Percentiles rank a stretch among this genome's conserved stretches.
Conservation (phyloP, 2,113 vertebrate species). For the Ahaetulla prasina region DNA sequence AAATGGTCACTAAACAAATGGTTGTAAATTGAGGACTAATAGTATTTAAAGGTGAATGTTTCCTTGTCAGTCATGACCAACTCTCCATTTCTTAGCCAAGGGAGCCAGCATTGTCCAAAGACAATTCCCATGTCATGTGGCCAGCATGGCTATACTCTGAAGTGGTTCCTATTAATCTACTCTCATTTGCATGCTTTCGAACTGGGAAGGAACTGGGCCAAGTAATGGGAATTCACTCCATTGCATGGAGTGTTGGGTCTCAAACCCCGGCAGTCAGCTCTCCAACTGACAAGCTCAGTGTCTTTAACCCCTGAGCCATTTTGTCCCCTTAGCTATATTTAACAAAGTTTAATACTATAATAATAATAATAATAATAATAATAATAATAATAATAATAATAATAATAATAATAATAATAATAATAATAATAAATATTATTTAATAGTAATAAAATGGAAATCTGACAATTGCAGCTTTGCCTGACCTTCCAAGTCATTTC, state of each 20-base stretch:
- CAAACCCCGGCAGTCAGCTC: background rate
- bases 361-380: too few species aligned
- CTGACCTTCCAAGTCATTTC: background rate
- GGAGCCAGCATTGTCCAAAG: background rate
- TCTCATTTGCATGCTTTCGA: background rate
- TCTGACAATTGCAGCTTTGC: background rate
- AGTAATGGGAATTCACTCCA: background rate
- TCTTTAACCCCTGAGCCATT: background rate
- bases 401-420: too few species aligned
- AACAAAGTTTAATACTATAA: too few species aligned
- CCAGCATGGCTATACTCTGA: background rate
- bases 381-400: too few species aligned
- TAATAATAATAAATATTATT: too few species aligned
- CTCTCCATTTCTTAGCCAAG: background rate
- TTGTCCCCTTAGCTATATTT: background rate
- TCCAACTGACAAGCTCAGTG: background rate
- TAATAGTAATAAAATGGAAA: background rate
- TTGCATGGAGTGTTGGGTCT: background rate
- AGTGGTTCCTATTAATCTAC: background rate
- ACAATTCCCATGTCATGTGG: background rate
- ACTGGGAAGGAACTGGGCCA: background rate
- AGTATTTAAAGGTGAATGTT: background rate
- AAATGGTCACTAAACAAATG: too few species aligned
- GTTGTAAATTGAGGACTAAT: background rate
- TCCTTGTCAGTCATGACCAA: background rate